Evolutionary conservation across 2,797 vertebrate species (phyloP).

Genomic region (Syngnathus rostellatus): DNA sequence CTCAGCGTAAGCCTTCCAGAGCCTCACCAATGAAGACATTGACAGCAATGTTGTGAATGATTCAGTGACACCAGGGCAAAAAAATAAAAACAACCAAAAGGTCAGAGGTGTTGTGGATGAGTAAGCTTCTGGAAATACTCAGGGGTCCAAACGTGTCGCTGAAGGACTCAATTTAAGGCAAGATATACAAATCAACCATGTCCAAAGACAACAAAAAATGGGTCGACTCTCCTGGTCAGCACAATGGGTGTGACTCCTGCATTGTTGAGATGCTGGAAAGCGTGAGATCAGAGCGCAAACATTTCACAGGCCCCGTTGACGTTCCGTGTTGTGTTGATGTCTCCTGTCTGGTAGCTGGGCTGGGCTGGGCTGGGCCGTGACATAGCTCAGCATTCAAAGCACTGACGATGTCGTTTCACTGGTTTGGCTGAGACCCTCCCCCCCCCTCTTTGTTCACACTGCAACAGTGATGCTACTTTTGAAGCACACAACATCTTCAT

Average conservation of each 20-base stretch:
- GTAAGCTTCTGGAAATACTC: not conserved
- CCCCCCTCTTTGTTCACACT: not conserved
- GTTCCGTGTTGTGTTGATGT: conserved; percentile 61
- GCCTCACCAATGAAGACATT: conserved; percentile 13
- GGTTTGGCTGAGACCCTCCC: not conserved
- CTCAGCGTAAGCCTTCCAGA: conserved; percentile 38
- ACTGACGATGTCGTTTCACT: not conserved
- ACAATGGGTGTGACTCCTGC: conserved; percentile 31
- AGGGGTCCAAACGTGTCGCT: not conserved
- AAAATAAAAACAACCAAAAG: conserved; percentile 6
- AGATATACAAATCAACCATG: not conserved
- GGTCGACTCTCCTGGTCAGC: conserved; percentile 6
- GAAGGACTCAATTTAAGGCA: not conserved
- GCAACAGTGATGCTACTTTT: not conserved
- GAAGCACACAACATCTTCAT: not conserved
- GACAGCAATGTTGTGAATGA: conserved; percentile 26
- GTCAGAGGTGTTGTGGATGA: not conserved
- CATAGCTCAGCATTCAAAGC: conserved; percentile 10
- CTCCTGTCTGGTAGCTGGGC: conserved; percentile 53
- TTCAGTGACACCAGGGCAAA: conserved; percentile 22
- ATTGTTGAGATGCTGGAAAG: conserved; percentile 53
- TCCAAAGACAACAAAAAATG: conserved; percentile 3
- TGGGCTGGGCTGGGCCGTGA: conserved; percentile 31
- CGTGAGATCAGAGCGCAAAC: conserved; percentile 56
- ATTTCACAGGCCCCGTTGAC: conserved; percentile 48